These are phyloP conservation scores for Danio tinwini DNA, from an alignment of 2,797 vertebrate genomes.

Conservation along the genomic window DNA sequence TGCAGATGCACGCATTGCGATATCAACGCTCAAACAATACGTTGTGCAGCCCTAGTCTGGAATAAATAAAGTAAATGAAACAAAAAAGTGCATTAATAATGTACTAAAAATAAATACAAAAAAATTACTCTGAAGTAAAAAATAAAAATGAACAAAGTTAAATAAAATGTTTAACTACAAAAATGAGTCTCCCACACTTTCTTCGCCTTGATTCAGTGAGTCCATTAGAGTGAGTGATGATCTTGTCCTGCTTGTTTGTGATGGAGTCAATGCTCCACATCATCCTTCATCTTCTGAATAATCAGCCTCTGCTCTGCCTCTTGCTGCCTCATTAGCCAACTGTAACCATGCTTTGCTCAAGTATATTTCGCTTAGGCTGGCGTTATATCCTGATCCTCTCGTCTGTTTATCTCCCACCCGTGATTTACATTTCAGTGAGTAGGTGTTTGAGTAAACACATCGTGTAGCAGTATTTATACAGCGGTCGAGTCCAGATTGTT, in stretches of 20 bases:
- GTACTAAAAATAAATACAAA: no score
- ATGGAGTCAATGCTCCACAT: slow-evolving; percentile 12
- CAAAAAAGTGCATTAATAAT: no score
- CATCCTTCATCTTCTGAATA: slow-evolving; percentile 36
- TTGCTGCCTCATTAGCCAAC: slow-evolving; percentile 41
- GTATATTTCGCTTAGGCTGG: slow-evolving; percentile 34
- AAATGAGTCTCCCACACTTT: not conserved
- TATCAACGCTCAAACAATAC: no score
- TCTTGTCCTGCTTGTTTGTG: not conserved
- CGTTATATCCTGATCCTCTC: slow-evolving; percentile 27
- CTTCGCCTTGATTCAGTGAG: not conserved
- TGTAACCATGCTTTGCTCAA: slow-evolving; percentile 30
- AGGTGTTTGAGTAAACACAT: slow-evolving; percentile 50
- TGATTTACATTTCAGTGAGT: slow-evolving; percentile 48
- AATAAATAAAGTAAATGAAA: no score
- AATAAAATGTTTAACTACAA: not conserved
- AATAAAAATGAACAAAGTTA: not conserved
- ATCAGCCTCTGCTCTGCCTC: slow-evolving; percentile 37
- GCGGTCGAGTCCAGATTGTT: slow-evolving; percentile 37
- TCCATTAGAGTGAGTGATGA: not conserved
- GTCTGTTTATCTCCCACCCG: slow-evolving; percentile 42
- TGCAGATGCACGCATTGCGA: no score
- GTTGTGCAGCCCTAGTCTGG: no score
- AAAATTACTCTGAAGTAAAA: no score
- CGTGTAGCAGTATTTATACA: slow-evolving; percentile 44